phyloP scores from a whole-genome alignment of 2,888 invertebrate species.

The Melanargia galathea region DNA sequence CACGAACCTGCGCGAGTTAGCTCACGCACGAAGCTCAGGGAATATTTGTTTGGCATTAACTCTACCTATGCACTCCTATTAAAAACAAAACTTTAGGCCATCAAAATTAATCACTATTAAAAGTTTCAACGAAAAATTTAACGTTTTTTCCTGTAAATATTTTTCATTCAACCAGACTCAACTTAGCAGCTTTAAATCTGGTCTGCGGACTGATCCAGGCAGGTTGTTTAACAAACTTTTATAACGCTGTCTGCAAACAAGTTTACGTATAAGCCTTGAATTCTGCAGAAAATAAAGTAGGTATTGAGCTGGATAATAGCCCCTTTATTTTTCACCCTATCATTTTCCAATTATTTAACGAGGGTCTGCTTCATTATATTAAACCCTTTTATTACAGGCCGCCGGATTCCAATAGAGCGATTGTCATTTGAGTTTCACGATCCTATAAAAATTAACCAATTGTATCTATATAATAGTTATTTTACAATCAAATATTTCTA shows the following conservation, averaged over 20 bases:
- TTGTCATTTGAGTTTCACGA: neutral
- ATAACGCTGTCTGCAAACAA: conserved; percentile 16
- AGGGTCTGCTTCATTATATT: neutral
- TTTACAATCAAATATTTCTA: too few species aligned
- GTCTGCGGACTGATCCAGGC: conserved; percentile 10
- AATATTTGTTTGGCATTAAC: too few species aligned
- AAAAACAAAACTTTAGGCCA: conserved; percentile 6
- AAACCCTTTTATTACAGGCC: neutral
- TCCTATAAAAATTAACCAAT: neutral
- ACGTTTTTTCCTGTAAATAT: conserved; percentile 11
- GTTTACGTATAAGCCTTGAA: conserved; percentile 11
- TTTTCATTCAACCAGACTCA: conserved; percentile 7
- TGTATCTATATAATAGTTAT: too few species aligned
- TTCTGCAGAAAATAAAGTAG: conserved; percentile 5
- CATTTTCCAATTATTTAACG: neutral
- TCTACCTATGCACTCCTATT: neutral
- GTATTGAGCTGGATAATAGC: neutral
- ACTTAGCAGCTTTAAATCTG: conserved; percentile 18
- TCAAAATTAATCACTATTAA: conserved; percentile 8
- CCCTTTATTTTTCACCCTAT: neutral
- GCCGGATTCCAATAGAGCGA: neutral
- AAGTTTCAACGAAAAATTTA: conserved; percentile 12
- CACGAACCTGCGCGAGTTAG: too few species aligned
- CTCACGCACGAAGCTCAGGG: too few species aligned
- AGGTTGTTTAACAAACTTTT: conserved; percentile 21